Conservation (phyloP, 2,113 vertebrate genomes). For the Hemiprocne comata region DNA sequence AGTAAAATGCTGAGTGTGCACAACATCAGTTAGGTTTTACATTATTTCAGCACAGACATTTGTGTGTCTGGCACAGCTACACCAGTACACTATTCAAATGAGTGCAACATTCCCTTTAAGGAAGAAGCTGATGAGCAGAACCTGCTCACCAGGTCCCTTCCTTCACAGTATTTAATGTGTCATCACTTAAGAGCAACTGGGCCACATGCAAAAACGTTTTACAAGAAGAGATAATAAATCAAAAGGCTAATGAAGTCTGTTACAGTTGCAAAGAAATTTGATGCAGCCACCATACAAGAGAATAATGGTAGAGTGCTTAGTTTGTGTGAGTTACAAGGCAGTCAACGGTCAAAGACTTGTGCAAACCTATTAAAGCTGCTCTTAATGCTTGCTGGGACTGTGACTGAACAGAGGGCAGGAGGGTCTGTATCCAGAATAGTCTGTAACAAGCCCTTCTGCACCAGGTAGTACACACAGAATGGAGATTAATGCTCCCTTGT, state of each 20-base stretch:
- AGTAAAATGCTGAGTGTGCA: background rate
- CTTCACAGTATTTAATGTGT: conserved; percentile 16
- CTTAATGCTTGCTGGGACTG: background rate
- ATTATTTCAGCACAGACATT: background rate
- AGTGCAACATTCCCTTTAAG: conserved; percentile 41
- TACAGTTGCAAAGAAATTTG: background rate
- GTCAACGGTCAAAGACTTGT: background rate
- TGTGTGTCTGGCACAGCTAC: background rate
- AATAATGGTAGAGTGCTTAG: background rate
- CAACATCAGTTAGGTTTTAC: background rate
- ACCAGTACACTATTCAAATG: background rate
- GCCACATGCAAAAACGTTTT: background rate
- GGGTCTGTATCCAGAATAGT: accelerated
- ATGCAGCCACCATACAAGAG: accelerated
- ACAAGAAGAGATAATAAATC: background rate
- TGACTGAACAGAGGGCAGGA: accelerated
- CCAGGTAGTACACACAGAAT: background rate
- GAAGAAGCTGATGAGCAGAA: background rate
- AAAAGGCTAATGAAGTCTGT: accelerated
- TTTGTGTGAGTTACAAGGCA: background rate
- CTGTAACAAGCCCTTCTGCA: background rate
- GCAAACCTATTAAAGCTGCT: background rate
- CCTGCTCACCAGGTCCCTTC: background rate
- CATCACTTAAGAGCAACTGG: background rate
- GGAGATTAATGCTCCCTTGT: background rate